Evolutionary conservation across 2,113 vertebrate species (phyloP), one percentile per base, ranked within the genome.

Genomic region (Clupea harengus): DNA sequence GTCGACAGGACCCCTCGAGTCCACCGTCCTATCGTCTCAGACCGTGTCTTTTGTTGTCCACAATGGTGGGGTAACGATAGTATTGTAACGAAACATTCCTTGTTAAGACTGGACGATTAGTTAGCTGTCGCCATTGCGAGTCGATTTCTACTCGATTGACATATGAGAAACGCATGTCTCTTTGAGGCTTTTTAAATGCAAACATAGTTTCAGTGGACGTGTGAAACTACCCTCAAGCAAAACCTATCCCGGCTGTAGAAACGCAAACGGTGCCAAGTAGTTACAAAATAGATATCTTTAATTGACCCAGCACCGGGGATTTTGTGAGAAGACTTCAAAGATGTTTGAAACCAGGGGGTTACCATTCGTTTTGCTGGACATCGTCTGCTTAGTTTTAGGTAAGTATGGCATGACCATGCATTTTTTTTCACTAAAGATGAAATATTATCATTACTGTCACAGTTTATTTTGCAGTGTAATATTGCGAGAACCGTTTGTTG

Each of bases 271-370:
- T 78, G 72, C 72, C 72, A 78, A 78, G 72, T 78, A 78, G 28
- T 60, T 39, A 78, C 72, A 10, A 39, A 11, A 78, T 39, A 78
- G 25, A 15, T 10, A 45, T 10, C 54, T 20, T 57, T 11, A 13
- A 5, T 67, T 64, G n/a, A 64, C 54, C 60, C 78, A 84, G 89
- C 87, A 89, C 46, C 78, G 75, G 4, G 6, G 83, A 57, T n/a
- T 45, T 85, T 32, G 82, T 25, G 85, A 88, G 81, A 86, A 88
- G 44, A n/a, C 87, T 90, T 87, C 50, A 46, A 92, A 93, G 89
- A 99, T 99, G 98, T 99, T 99, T 93, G 97, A 99, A 92, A 92
- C 94, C 85, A 95, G 93, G 93, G 95, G 97, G 90, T 92, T 98
- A 88, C 96, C 96, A 20, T 99, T 96, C 92, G 93, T 99, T 86